Percentiles rank a stretch among this genome's conserved stretches.
Conservation (phyloP, 2,888 invertebrate genomes). For the Tetheella fluctuosa region DNA sequence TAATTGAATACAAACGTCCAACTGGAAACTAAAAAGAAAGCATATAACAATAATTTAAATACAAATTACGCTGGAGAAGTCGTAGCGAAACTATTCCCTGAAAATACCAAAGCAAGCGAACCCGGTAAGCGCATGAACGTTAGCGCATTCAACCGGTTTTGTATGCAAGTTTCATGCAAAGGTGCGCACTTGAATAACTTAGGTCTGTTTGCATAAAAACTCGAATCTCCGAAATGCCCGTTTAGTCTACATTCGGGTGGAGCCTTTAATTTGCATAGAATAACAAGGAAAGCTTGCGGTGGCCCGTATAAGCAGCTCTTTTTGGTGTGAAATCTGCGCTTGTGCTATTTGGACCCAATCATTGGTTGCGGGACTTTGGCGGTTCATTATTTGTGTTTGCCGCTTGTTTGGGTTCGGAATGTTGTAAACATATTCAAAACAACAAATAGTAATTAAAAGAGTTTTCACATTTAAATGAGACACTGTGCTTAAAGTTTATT, state of each 20-base stretch:
- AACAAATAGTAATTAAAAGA: neutral
- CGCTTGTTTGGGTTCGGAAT: conserved; percentile 21
- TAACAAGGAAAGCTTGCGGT: conserved; percentile 73
- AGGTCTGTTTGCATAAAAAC: conserved; percentile 81
- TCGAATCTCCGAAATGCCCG: conserved; percentile 77
- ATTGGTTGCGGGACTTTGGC: conserved; percentile 42
- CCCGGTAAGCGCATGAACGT: conserved; percentile 57
- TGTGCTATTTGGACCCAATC: conserved; percentile 61
- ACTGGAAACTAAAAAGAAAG: neutral
- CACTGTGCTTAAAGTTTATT: neutral
- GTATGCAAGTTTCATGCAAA: conserved; percentile 76
- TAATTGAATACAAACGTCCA: neutral
- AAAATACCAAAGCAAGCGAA: conserved; percentile 36
- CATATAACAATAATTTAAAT: neutral
- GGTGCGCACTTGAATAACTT: conserved; percentile 79
- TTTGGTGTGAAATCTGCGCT: conserved; percentile 48
- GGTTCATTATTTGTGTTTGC: conserved; percentile 40
- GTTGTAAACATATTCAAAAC: neutral
- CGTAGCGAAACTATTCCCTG: conserved; percentile 21
- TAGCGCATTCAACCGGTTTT: conserved; percentile 67
- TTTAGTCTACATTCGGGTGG: conserved; percentile 70
- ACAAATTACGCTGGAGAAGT: conserved; percentile 1
- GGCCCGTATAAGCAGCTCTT: conserved; percentile 58
- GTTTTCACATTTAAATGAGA: neutral
- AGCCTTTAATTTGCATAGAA: conserved; percentile 79